Base-by-base conservation (phyloP, 2,888 invertebrate species). In the Troilus luridus region DNA sequence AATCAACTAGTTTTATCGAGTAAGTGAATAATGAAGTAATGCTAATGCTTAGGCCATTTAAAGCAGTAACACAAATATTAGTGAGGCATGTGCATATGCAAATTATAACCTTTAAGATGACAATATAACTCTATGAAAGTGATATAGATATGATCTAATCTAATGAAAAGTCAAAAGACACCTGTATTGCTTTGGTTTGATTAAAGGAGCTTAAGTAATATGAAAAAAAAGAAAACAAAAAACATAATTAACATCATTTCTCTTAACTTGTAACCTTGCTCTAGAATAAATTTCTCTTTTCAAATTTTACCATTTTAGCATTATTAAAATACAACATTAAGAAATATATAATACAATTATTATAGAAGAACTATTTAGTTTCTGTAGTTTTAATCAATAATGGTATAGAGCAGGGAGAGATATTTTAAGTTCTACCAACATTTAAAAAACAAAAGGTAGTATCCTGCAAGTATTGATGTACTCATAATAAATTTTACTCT, bases 1-100 rank as follows among this genome's bases (percentile, higher is more conserved):
- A 77, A 77, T 77, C 72, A 77, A 77, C 8, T 77, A 41, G 72
- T 17, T 67, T 67, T 24, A 67, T 67, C 6, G 5, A 24, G 9
- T 64, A 11, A 10, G 64, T n/a, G 14, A 77, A 77, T 77, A 77
- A 77, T 77, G 41, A 77, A 24, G 41, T 77, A 77, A 41, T 0
- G 27, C 14, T 77, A 41, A 19, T 41, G 72, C 41, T 77, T 77
- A 77, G 72, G 72, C 72, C 72, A 77, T 77, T 77, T 41, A 77
- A 41, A 77, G 27, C 41, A 7, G 41, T 24, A 19, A 41, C 41
- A 77, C 41, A 77, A 41, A 41, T 14, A 77, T 77, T 77, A 41
- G 11, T 72, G 72, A 14, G 72, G 72, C 72, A 77, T 41, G 27
- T 77, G 41, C 24, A 6, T 64, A 64, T 24, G 10, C 21, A 24